Base-by-base conservation (phyloP, 2,888 invertebrate genomes). In the Isoperla grammatica region DNA sequence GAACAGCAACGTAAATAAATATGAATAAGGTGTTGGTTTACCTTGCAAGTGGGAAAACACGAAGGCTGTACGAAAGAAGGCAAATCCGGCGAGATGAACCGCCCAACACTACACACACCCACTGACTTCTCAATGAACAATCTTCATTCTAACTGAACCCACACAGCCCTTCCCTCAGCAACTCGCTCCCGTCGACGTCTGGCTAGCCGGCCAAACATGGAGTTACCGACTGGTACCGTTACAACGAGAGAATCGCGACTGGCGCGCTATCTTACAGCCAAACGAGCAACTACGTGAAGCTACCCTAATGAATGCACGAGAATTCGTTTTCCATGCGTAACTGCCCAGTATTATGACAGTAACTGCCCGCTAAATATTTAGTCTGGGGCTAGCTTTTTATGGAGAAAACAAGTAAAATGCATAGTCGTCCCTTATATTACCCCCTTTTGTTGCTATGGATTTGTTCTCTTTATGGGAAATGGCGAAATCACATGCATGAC, bases 1-100 rank as follows among this genome's bases (percentile, higher is more conserved):
- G 17, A 48, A 19, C 43, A 12, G 2, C 20, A 40, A 29, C 29
- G 8, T 29, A 29, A 29, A 4, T n/a, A 29, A 8, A 29, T 6
- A 4, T 29, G 4, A 29, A 29, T 29, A 4, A 29, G 8, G 29
- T 29, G 29, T 39, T 37, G 13, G 20, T 35, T 29, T 37, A 60
- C 60, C 60, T 60, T 12, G 39, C 55, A 39, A 23, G 20, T 48
- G 60, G 37, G 60, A 60, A 22, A 56, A 56, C 42, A 23, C 35
- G 23, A 19, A 22, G 56, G 40, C 19, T 22, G 39, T 2, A 40
- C 17, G 22, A 20, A 12, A 55, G 22, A 23, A 20, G 48, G 12
- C 55, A 55, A 56, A 39, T 56, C 60, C 60, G 46, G 55, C 48
- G 56, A 40, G 39, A 56, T 20, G 42, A 22, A 48, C 23, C 60